Base-by-base conservation (phyloP, 1,140 invertebrate genomes). In the Drosophila saltans region DNA sequence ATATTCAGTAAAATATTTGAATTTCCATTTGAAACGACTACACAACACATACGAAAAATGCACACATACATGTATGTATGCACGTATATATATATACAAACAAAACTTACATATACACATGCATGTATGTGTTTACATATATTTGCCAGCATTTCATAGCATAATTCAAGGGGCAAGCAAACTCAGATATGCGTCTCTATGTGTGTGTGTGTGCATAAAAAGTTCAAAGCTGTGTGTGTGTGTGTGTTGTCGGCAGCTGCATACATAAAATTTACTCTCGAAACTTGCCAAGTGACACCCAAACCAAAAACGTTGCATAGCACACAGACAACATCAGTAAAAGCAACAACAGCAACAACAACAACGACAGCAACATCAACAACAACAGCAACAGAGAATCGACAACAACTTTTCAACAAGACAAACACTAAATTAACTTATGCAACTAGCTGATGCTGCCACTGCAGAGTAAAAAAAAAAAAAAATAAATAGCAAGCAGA, bases 361-460 rank as follows among this genome's bases (percentile, higher is more conserved):
- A 71, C 40, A 58, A 33, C 64, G 68, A 65, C 61, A 33, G 21
- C 52, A 61, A 61, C 21, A 43, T 45, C 28, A 33, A 39, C 26
- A 48, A 71, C 40, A 58, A 39, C 64, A 71, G 61, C 61, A 33
- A 33, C 52, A 61, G 24, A 58, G 16, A 61, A 68, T 59, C 69
- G 70, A 71, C 56, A 45, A 72, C 62, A 61, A 66, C 28, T 75
- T 78, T 48, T 48, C 26, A 33, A 72, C 43, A 86, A 86, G 83
- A 86, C 70, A 83, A 89, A 86, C 80, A 88, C 73, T 72, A 86
- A 86, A 86, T 86, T 86, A 86, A 86, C 84, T 86, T 86, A 86
- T 89, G 83, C 83, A 85, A 83, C 83, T 71, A 83, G 83, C 80
- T 57, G 64, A 9, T 11, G 9, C 28, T 36, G 33, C 33, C 33